Evolutionary conservation across 2,888 invertebrate genomes (phyloP).

Genomic region (Bhutanitis thaidina): DNA sequence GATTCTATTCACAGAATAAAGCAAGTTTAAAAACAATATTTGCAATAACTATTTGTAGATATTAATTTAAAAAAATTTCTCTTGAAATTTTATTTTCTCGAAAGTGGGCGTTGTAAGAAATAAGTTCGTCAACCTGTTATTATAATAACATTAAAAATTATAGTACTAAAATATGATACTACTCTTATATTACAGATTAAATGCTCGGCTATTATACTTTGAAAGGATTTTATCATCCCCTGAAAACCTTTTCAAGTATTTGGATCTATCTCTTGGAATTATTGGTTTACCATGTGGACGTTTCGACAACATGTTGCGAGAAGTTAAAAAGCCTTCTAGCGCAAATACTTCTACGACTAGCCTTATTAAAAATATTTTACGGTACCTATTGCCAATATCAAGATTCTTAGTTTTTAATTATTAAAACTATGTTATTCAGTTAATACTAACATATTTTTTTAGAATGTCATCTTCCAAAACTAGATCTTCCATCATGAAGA

Average conservation of each 20-base stretch:
- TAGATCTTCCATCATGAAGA: constrained; percentile 5
- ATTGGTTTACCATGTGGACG: constrained; percentile 68
- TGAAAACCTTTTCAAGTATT: constrained; percentile 60
- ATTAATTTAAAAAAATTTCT: too few species aligned
- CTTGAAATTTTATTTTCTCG: too few species aligned
- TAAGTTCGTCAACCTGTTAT: too few species aligned
- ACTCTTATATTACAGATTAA: constrained; percentile 31
- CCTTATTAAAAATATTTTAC: constrained; percentile 13
- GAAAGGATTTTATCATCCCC: constrained; percentile 68
- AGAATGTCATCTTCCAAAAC: constrained; percentile 6
- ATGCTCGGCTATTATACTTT: constrained; percentile 59
- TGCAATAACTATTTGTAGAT: too few species aligned
- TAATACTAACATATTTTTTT: neutral
- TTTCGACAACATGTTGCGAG: constrained; percentile 71
- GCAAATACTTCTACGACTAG: neutral
- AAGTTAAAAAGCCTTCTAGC: constrained; percentile 26
- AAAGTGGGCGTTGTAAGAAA: too few species aligned
- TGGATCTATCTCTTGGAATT: constrained; percentile 74
- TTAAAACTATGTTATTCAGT: too few species aligned
- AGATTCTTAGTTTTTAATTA: too few species aligned
- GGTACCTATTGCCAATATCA: too few species aligned
- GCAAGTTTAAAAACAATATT: too few species aligned
- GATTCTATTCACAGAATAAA: too few species aligned
- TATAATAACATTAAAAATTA: too few species aligned
- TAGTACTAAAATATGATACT: too few species aligned